Conservation (phyloP, 1,140 invertebrate genomes). For the Drosophila funebris region DNA sequence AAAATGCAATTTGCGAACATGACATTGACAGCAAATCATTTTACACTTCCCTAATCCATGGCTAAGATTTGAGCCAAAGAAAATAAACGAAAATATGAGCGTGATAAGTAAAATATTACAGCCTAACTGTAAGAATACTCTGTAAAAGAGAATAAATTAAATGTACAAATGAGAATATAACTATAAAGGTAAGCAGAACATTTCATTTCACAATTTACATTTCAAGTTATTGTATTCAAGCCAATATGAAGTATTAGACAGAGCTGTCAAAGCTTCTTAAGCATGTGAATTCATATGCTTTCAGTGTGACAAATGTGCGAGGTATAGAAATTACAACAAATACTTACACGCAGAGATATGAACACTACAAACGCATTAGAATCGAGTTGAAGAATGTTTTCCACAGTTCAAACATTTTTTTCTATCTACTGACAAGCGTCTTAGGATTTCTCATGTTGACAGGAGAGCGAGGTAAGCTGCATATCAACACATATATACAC, state of each 20-base stretch:
- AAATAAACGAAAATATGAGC: neutral
- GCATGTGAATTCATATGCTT: neutral
- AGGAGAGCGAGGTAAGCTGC: constrained; percentile 48
- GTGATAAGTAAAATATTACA: neutral
- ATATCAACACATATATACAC: constrained; percentile 24
- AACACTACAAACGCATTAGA: constrained; percentile 57
- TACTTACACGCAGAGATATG: constrained; percentile 7
- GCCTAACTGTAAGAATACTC: neutral
- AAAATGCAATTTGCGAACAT: constrained; percentile 35
- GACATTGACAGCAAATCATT: constrained; percentile 40
- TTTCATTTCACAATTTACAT: no score
- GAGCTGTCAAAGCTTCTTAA: no score
- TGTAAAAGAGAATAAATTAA: neutral
- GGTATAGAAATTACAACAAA: constrained; percentile 20
- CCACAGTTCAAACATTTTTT: constrained; percentile 52
- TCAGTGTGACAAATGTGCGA: neutral
- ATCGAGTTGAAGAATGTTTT: constrained; percentile 48
- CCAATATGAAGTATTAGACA: no score
- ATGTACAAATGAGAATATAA: neutral
- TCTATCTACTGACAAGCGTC: constrained; percentile 42
- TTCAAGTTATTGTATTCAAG: no score
- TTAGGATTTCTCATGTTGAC: constrained; percentile 51
- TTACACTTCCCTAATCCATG: constrained; percentile 22
- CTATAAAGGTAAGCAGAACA: neutral
- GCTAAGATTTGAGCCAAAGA: constrained; percentile 11